Conservation (phyloP, 53 echinoderm and acorn worm genomes). For the Henricia sp. region DNA sequence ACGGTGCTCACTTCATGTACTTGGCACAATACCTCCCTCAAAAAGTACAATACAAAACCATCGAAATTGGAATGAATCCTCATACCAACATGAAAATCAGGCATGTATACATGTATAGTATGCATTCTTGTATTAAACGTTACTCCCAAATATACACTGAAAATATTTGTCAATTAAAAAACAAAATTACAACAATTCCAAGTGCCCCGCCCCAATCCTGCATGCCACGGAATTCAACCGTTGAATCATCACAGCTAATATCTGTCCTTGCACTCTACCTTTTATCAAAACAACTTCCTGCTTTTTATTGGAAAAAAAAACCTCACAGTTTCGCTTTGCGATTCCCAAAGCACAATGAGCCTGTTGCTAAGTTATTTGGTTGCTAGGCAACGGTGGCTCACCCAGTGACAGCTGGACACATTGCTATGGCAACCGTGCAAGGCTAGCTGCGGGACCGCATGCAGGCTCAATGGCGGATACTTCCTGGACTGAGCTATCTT, state of each 20-base stretch:
- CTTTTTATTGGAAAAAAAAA: background rate
- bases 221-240: no score
- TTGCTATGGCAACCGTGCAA: constrained; percentile 46
- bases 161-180: no score
- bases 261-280: background rate
- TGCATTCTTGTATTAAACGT: no score
- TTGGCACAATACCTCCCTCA: no score
- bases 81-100: no score
- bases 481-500: constrained; percentile 54
- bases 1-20: no score
- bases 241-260: background rate
- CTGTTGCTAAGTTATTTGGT: constrained; percentile 74
- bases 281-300: background rate
- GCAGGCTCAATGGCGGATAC: constrained; percentile 41
- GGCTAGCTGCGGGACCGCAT: constrained; percentile 44
- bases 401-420: constrained; percentile 63
- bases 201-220: no score
- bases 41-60: no score
- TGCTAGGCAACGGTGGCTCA: constrained; percentile 65
- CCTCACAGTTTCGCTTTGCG: background rate
- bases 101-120: no score
- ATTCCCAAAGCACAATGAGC: constrained; percentile 33
- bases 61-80: no score
- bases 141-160: background rate
- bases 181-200: no score